These are phyloP conservation scores for Sinonovacula constricta DNA, from an alignment of 1,140 invertebrate genomes.

Conservation along the genomic window DNA sequence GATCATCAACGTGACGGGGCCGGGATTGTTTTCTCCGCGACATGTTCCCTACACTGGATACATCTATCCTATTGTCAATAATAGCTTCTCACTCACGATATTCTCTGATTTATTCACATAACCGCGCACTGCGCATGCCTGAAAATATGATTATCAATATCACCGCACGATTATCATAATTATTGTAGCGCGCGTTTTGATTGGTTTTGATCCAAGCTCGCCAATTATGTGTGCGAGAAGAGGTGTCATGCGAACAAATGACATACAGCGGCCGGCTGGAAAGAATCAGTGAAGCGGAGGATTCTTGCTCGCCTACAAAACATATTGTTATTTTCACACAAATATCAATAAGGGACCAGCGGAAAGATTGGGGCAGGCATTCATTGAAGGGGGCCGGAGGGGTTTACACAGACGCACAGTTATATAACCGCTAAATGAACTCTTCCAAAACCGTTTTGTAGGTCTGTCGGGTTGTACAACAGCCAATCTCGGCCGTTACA, in stretches of 20 bases:
- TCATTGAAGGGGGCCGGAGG: no score
- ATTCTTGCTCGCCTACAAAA: slow-evolving; percentile 39
- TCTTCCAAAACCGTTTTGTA: no score
- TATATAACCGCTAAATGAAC: no score
- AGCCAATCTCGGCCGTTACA: no score
- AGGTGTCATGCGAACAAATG: slow-evolving; percentile 40
- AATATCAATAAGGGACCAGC: slow-evolving; percentile 37
- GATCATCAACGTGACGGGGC: slow-evolving; percentile 80
- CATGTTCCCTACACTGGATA: slow-evolving; percentile 74
- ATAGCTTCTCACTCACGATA: slow-evolving; percentile 65
- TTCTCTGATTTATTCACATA: slow-evolving; percentile 67
- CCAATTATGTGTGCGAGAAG: slow-evolving; percentile 51
- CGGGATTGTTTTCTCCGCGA: slow-evolving; percentile 83
- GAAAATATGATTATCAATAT: slow-evolving; percentile 74
- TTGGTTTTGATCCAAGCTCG: slow-evolving; percentile 57
- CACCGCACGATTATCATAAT: slow-evolving; percentile 61
- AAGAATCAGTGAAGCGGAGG: slow-evolving; percentile 33
- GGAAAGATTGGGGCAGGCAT: no score
- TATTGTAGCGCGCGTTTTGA: slow-evolving; percentile 60
- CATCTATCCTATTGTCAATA: slow-evolving; percentile 56
- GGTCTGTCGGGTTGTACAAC: no score
- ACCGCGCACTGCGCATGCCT: slow-evolving; percentile 64
- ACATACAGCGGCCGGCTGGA: slow-evolving; percentile 26
- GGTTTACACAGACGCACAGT: no score
- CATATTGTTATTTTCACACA: slow-evolving; percentile 51